A percentile compares a stretch with the other conserved stretches of the same genome.
phyloP scores from a whole-genome alignment of 2,797 vertebrate species.

The Hippopotamyrus pictus region DNA sequence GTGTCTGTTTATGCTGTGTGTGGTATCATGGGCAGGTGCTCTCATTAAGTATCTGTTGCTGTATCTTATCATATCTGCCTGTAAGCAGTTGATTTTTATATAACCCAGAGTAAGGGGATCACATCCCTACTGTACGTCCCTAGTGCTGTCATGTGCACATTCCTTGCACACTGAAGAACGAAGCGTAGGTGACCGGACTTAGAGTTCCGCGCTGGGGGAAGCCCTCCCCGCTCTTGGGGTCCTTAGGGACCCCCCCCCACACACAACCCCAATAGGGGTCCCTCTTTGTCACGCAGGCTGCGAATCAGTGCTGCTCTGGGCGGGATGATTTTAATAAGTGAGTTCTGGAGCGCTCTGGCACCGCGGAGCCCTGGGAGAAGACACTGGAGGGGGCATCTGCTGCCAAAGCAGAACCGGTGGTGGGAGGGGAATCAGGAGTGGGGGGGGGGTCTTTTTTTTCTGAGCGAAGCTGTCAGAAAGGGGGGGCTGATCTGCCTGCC shows the following conservation, averaged over 20 bases:
- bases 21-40: constrained; percentile 23
- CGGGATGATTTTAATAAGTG: constrained; percentile 9
- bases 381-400: constrained; percentile 19
- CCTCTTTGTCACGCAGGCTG: not conserved
- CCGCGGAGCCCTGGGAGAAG: not conserved
- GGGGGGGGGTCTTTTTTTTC: constrained; percentile 35
- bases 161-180: not conserved
- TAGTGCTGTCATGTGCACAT: constrained; percentile 27
- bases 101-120: constrained; percentile 30
- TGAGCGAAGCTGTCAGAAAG: constrained; percentile 29
- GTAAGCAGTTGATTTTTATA: constrained; percentile 30
- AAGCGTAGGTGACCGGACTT: not conserved
- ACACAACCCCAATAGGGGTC: not conserved
- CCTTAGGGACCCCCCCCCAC: not conserved
- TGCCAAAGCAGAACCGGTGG: not conserved
- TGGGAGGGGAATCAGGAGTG: not conserved
- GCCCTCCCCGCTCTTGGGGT: not conserved
- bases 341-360: constrained; percentile 10
- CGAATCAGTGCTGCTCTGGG: constrained; percentile 9
- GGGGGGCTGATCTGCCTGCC: constrained; percentile 20
- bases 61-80: constrained; percentile 20
- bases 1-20: constrained; percentile 31
- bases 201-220: not conserved
- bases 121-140: not conserved
- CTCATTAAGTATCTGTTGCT: constrained; percentile 22